Percentiles rank a stretch among this genome's conserved stretches.
phyloP scores from a whole-genome alignment of 2,797 vertebrate genomes.

The Scyliorhinus canicula region DNA sequence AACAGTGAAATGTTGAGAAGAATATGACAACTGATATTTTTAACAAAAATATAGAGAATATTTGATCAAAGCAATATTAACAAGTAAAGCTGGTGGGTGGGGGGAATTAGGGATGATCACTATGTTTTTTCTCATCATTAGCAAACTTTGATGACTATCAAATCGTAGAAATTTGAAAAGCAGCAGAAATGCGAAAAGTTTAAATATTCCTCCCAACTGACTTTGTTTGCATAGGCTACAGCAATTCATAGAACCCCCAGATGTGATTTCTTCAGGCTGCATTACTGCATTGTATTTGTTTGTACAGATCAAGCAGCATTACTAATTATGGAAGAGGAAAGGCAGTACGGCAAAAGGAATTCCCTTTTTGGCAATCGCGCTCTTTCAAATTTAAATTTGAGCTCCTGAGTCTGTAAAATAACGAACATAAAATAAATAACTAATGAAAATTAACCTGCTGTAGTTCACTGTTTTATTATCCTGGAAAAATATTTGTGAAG shows the following conservation, averaged over 20 bases:
- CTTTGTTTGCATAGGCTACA: not conserved
- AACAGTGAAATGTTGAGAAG: not conserved
- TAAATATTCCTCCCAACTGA: not conserved
- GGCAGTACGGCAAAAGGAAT: not conserved
- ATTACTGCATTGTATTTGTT: not conserved
- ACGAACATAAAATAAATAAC: constrained; percentile 13
- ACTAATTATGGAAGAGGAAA: constrained; percentile 21
- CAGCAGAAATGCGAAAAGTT: not conserved
- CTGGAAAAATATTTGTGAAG: constrained; percentile 14
- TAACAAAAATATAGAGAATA: not conserved
- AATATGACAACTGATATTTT: not conserved
- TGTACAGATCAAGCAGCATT: not conserved
- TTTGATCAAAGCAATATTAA: not conserved
- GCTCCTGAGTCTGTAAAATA: not conserved
- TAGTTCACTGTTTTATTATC: not conserved
- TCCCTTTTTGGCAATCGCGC: not conserved
- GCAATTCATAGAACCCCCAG: not conserved
- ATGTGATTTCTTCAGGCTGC: not conserved
- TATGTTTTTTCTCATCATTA: not conserved
- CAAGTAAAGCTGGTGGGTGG: not conserved
- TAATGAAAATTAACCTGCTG: not conserved
- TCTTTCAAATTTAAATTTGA: not conserved
- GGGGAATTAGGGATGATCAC: not conserved
- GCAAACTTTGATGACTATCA: not conserved
- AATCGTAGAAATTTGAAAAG: not conserved